These are phyloP conservation scores for Mastigias papua DNA, from an alignment of 30 jellyfish, hydroid and myxozoan genomes.

Conservation along the genomic window DNA sequence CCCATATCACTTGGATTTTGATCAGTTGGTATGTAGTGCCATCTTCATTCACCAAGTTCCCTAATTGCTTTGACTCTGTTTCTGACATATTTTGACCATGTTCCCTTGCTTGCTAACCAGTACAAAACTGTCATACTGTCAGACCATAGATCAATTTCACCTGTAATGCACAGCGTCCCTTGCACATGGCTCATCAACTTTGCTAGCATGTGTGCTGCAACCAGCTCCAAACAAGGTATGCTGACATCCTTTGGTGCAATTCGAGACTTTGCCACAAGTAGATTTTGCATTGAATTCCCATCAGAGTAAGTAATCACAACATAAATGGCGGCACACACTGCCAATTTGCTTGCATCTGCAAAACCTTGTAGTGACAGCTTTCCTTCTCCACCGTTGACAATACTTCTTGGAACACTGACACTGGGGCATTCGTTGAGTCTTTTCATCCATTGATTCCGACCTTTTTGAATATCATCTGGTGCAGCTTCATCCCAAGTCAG, in stretches of 20 bases:
- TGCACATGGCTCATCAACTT: constrained; percentile 52
- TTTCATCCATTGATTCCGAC: constrained; percentile 18
- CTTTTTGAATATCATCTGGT: constrained; percentile 1
- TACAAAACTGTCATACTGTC: constrained; percentile 66
- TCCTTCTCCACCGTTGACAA: not conserved
- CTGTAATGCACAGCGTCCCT: too few species aligned
- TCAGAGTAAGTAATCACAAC: not conserved
- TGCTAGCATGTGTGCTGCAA: constrained; percentile 64
- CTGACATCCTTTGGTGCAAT: constrained; percentile 21
- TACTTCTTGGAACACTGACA: constrained; percentile 6
- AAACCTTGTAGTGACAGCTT: constrained; percentile 47
- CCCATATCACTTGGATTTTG: constrained; percentile 68
- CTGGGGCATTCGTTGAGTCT: constrained; percentile 5
- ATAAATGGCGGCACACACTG: constrained; percentile 30
- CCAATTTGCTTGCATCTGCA: constrained; percentile 38
- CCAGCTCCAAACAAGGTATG: constrained; percentile 54
- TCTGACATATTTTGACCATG: constrained; percentile 64
- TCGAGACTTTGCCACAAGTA: constrained; percentile 53
- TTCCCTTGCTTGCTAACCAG: constrained; percentile 71
- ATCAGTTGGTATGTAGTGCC: constrained; percentile 69
- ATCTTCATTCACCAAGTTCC: too few species aligned
- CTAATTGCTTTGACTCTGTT: too few species aligned
- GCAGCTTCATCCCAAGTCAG: constrained; percentile 21
- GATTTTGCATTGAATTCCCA: not conserved
- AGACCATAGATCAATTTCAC: constrained; percentile 61